Evolutionary conservation across 2,888 invertebrate genomes (phyloP), one percentile per base, ranked within the genome.

Genomic region (Dolichomitus sp.): DNA sequence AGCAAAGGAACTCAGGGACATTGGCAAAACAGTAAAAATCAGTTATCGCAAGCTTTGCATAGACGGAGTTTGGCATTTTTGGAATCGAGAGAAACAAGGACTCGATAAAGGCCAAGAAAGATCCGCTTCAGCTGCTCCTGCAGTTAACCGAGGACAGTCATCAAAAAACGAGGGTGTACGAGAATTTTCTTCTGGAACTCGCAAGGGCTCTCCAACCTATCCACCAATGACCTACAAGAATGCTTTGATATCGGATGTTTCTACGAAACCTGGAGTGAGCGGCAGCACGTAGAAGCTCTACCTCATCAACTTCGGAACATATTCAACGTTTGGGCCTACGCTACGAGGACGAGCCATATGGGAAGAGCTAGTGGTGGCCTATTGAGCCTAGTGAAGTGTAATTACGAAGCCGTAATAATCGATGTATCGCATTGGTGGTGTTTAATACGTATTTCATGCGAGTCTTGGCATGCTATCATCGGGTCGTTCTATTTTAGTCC

Each of bases 351-450:
- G 7, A 33, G 40, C 5, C 14, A 1, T 17, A 50, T 40, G 37
- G 61, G 73, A n/a, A 42, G 65, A 17, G 75, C 63, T 11, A 75
- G 65, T 42, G 75, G 75, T 11, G 75, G 65, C n/a, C 27, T 75
- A 19, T 4, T 63, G 42, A 75, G 37, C 14, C 4, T 30, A 30
- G 37, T 54, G n/a, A 66, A 50, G 4, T 7, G 37, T 6, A 30
- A 52, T 19, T 40, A 40, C 17, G n/a, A 50, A n/a, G n/a, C 40
- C n/a, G 54, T 2, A 66, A 45, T 42, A 12, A 19, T 76, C 4
- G 75, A 76, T n/a, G 42, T 42, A n/a, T 66, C 75, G 12, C 57
- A n/a, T 30, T 66, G 66, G 66, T 66, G 66, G 75, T 27, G 42
- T 19, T 33, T 66, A 23, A 17, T 65, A 14, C 19, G 57, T 12